A percentile compares a stretch with the other conserved stretches of the same genome.
phyloP scores from a whole-genome alignment of 2,797 vertebrate genomes.

The Micrastur ruficollis region DNA sequence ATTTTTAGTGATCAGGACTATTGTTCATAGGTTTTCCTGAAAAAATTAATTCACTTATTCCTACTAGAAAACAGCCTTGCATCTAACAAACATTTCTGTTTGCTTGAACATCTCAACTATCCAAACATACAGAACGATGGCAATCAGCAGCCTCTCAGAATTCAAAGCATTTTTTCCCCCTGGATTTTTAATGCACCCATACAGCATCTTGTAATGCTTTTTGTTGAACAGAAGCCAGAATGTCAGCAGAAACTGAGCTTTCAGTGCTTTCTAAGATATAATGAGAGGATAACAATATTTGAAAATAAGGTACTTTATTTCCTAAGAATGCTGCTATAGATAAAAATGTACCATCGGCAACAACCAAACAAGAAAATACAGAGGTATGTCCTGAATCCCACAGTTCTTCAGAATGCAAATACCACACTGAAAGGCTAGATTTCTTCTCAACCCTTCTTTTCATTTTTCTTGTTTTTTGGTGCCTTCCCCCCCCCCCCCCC shows the following conservation, averaged over 20 bases:
- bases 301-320: background rate
- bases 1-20: background rate
- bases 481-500: background rate
- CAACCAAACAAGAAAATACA: background rate
- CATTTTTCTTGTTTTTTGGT: background rate
- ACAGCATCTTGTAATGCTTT: background rate
- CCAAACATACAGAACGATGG: background rate
- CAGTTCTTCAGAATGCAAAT: background rate
- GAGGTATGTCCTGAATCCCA: background rate
- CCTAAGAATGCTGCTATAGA: background rate
- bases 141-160: background rate
- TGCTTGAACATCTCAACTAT: background rate
- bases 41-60: background rate
- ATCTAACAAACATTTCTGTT: background rate
- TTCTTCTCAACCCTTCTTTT: fast-evolving
- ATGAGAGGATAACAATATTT: background rate
- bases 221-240: background rate
- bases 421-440: background rate
- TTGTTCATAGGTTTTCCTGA: background rate
- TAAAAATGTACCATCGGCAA: background rate
- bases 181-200: background rate
- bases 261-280: background rate
- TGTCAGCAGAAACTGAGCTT: background rate
- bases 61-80: background rate
- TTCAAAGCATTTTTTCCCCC: background rate